Evolutionary conservation across 2,888 invertebrate genomes (phyloP), one percentile per base, ranked within the genome.

Genomic region (Parnassius orleans): DNA sequence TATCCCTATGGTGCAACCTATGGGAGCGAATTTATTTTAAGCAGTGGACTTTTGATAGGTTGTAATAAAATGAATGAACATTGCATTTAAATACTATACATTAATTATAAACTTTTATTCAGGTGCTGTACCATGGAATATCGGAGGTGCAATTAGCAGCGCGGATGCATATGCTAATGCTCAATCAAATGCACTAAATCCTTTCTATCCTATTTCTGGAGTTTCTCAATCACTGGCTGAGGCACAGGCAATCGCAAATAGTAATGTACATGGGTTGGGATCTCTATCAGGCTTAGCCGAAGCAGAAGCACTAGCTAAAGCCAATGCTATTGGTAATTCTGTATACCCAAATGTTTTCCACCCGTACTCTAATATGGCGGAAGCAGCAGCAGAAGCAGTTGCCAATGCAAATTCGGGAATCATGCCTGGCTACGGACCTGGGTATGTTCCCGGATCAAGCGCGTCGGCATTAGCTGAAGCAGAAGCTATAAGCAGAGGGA

Each of bases 161-260:
- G 64, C 61, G 10, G 50, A 46, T 41, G 63, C 65, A 12, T 41
- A 56, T 42, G 54, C 63, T n/a, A 62, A 55, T 14, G 60, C 63
- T 41, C 56, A 56, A 57, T 41, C 60, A 24, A 63, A 55, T 19
- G 50, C 46, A 24, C 15, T 55, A 10, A 14, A 43, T 51, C 15
- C 50, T 11, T 50, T 51, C 14, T 33, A 44, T n/a, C 47, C 55
- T 15, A 10, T 53, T 2, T 33, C 24, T n/a, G 63, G 59, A 44
- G 14, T 19, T 42, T 46, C 53, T 5, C 48, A 58, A 7, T 42
- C 52, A 11, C 14, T 55, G 46, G 64, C 64, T 12, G 57, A 46
- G 9, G 65, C 60, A 14, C n/a, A 15, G 9, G 64, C 64, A n/a
- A 33, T 33, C 10, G 47, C 33, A 33, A 53, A 53, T 44, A 42